Evolutionary conservation across 2,113 vertebrate genomes (phyloP).

Genomic region (Tauraco erythrolophus): DNA sequence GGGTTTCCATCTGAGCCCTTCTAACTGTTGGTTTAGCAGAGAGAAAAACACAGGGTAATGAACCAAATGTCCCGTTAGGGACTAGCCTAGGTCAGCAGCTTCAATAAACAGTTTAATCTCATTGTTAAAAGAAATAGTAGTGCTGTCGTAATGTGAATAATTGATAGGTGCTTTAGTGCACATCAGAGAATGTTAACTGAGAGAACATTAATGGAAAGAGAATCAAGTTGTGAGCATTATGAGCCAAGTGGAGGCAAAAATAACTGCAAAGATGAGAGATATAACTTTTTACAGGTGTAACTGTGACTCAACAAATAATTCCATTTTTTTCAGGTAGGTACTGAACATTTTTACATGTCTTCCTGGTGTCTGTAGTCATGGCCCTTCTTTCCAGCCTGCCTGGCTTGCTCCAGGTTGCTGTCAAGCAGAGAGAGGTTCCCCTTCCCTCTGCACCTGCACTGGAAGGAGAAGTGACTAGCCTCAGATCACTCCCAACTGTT

Average conservation of each 20-base stretch:
- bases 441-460: background rate
- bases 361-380: background rate
- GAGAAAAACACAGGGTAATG: background rate
- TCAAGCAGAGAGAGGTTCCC: background rate
- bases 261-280: background rate
- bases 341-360: background rate
- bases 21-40: background rate
- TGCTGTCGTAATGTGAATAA: background rate
- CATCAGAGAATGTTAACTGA: background rate
- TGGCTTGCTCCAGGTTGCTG: background rate
- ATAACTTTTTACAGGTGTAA: background rate
- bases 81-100: background rate
- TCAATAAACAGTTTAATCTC: background rate
- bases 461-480: background rate
- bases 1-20: background rate
- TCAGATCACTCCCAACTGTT: background rate
- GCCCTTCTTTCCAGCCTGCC: background rate
- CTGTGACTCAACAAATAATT: background rate
- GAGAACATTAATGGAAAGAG: background rate
- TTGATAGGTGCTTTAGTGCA: background rate
- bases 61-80: background rate
- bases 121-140: background rate
- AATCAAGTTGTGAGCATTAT: background rate
- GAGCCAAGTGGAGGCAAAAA: background rate
- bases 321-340: accelerated